Percentiles rank a stretch among this genome's conserved stretches.
phyloP scores from a whole-genome alignment of 1,140 invertebrate species.

The Cheumatopsyche charites region DNA sequence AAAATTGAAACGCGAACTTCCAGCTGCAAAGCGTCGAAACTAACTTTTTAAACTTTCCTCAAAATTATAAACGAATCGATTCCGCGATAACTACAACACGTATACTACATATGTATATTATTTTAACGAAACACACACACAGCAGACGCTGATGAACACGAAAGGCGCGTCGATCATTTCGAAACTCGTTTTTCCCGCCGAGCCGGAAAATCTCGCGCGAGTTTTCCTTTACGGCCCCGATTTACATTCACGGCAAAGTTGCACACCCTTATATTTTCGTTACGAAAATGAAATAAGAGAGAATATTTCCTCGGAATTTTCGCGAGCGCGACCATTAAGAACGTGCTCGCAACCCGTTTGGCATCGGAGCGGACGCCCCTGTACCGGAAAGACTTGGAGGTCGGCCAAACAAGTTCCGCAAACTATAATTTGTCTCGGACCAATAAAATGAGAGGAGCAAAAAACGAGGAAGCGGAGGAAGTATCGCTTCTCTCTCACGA shows the following conservation, averaged over 20 bases:
- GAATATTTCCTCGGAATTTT: conserved; percentile 22
- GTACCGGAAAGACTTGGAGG: conserved; percentile 23
- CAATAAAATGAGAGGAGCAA: neutral
- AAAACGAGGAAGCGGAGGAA: neutral
- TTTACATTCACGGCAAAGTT: conserved; percentile 10
- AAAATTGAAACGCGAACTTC: too few relatives aligned
- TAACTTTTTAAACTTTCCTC: too few relatives aligned
- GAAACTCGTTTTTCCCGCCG: too few relatives aligned
- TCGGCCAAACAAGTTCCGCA: conserved; percentile 20
- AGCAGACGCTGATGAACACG: too few relatives aligned
- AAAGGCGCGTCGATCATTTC: too few relatives aligned
- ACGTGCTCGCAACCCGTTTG: conserved; percentile 17
- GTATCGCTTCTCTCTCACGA: neutral
- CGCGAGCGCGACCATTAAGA: conserved; percentile 24
- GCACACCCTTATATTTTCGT: conserved; percentile 14
- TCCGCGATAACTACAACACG: too few relatives aligned
- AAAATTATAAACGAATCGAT: too few relatives aligned
- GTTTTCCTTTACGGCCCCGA: neutral
- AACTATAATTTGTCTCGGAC: conserved; percentile 7
- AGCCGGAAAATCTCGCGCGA: neutral
- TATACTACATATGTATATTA: too few relatives aligned
- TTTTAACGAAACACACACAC: too few relatives aligned
- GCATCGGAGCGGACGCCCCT: conserved; percentile 15
- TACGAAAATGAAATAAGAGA: conserved; percentile 12
- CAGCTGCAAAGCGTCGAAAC: too few relatives aligned